Evolutionary conservation across 2,113 vertebrate genomes (phyloP).

Genomic region (Syrmaticus mikado): DNA sequence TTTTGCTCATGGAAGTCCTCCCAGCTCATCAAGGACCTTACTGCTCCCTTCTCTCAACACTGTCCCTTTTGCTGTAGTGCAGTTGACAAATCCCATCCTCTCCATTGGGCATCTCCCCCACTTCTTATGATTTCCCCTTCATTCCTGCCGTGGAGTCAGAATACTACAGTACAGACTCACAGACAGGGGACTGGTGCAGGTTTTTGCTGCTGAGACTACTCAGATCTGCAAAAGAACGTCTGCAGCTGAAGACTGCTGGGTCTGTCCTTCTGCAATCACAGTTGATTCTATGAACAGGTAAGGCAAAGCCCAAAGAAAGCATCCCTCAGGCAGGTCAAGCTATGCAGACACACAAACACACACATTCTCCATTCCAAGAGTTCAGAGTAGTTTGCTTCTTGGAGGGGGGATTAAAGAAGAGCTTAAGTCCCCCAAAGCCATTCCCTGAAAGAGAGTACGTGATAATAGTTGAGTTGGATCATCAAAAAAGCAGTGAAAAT

Average conservation of each 20-base stretch:
- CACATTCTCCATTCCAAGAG: neutral
- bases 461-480: conserved; percentile 15
- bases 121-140: neutral
- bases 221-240: neutral
- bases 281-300: neutral
- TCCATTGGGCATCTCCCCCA: neutral
- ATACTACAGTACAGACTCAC: neutral
- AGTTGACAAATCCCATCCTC: neutral
- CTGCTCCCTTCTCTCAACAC: neutral
- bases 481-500: neutral
- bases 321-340: neutral
- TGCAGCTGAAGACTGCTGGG: neutral
- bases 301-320: neutral
- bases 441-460: neutral
- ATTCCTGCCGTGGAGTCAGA: neutral
- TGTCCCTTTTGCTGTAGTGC: neutral
- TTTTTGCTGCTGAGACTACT: neutral
- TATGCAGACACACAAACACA: neutral
- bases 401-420: conserved; percentile 17
- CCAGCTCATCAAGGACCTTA: neutral
- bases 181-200: neutral
- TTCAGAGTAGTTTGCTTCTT: neutral
- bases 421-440: neutral
- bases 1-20: neutral
- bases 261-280: neutral